Percentiles rank a stretch among this genome's conserved stretches.
Evolutionary conservation across 2,888 invertebrate genomes (phyloP).

Genomic region (Cataglyphis rosenhaueri): DNA sequence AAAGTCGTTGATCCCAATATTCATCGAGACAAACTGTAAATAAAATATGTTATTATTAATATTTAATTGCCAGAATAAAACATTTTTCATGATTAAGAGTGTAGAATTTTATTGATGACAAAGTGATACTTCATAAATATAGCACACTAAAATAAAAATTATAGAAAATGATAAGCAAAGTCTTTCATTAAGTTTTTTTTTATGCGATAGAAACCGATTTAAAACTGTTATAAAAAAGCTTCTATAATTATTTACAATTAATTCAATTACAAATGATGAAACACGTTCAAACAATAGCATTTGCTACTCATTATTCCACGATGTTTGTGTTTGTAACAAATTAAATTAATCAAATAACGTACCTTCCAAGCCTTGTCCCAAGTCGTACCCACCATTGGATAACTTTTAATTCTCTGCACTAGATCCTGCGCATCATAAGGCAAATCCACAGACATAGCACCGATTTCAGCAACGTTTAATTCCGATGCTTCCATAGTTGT

Average conservation of each 20-base stretch:
- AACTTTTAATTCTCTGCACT: conserved; percentile 86
- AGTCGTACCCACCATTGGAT: conserved; percentile 86
- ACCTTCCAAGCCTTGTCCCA: conserved; percentile 88
- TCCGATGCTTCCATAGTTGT: conserved; percentile 85
- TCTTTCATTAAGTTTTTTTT: not conserved
- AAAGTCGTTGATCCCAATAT: conserved; percentile 89
- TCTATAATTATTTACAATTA: not conserved
- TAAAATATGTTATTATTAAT: not conserved
- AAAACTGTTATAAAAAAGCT: not conserved
- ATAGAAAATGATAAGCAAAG: not conserved
- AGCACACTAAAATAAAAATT: not conserved
- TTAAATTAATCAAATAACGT: conserved; percentile 34
- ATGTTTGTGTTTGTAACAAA: not conserved
- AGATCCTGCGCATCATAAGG: conserved; percentile 87
- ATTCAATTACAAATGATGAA: not conserved
- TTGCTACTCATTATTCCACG: not conserved
- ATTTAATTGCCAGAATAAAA: not conserved
- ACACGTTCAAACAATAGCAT: not conserved
- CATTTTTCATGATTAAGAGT: not conserved
- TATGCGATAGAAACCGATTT: not conserved
- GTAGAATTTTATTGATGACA: not conserved
- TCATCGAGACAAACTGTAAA: conserved; percentile 87
- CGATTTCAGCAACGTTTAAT: conserved; percentile 88
- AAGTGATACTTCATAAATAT: not conserved
- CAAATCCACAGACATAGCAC: conserved; percentile 87